Base-by-base conservation (phyloP, 2,888 invertebrate genomes). In the Parnassius glacialis region DNA sequence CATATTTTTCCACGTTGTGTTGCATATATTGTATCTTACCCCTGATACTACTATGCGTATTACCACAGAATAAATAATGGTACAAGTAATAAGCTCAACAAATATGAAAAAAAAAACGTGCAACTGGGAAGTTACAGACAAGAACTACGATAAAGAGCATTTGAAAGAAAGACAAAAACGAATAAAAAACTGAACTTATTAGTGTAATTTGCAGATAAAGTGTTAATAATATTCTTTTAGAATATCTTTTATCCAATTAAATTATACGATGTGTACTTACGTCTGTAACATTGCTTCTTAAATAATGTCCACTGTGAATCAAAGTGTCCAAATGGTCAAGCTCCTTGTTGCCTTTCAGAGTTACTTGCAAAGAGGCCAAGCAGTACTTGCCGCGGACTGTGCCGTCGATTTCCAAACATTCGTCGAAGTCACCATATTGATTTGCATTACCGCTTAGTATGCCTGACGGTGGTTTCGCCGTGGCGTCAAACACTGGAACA, bases 341-440 rank as follows among this genome's bases (percentile, higher is more conserved):
- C n/a, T 79, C 70, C 54, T 78, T 66, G 43, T 77, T 76, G 43
- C 81, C 83, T 48, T 70, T 67, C 58, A 91, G 64, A 69, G 78
- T 79, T 57, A 93, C 70, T 70, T 92, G 86, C 57, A 95, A 80
- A 54, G 93, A 93, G 3, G 93, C 93, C 56, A 95, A 88, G 74
- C 95, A 95, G 77, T 95, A 95, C 75, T 94, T 92, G 44, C 94
- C 94, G 5, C 84, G 83, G n/a, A 94, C 91, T 0, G 88, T 87
- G 0, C 87, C 90, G 53, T 92, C 86, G 44, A 93, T 78, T 68
- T 86, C 85, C 65, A 95, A 81, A 74, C 95, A 95, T 75, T 94
- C 94, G 81, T 95, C 94, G 71, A 93, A 95, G 81, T 95, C 94
- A 0, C 95, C 95, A 57, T 93, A 93, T 70, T 95, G 95, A 83